A percentile compares a stretch with the other conserved stretches of the same genome.
Evolutionary conservation across 2,888 invertebrate genomes (phyloP).

Genomic region (Cyrtodaria siliqua): DNA sequence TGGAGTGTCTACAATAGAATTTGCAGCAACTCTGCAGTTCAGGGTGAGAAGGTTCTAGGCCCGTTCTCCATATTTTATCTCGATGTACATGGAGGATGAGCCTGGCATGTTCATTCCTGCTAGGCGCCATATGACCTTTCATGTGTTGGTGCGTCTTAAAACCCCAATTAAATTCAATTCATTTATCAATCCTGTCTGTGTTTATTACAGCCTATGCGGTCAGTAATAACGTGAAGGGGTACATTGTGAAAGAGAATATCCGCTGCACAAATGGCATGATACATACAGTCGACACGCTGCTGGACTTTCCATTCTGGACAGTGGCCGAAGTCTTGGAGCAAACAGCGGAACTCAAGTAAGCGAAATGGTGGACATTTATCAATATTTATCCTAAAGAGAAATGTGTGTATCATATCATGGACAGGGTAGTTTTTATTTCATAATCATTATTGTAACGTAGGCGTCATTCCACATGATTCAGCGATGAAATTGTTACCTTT

Average conservation of each 20-base stretch:
- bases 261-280: conserved; percentile 78
- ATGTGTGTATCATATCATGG: background rate
- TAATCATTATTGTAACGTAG: background rate
- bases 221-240: conserved; percentile 76
- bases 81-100: too few relatives aligned
- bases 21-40: too few relatives aligned
- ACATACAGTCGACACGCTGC: conserved; percentile 75
- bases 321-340: conserved; percentile 66
- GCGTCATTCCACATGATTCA: background rate
- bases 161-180: too few relatives aligned
- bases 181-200: too few relatives aligned
- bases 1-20: too few relatives aligned
- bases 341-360: conserved; percentile 66
- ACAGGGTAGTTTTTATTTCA: background rate
- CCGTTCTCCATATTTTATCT: too few relatives aligned
- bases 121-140: too few relatives aligned
- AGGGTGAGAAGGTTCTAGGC: too few relatives aligned
- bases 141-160: too few relatives aligned
- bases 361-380: background rate
- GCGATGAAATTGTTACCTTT: background rate
- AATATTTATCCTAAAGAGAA: background rate
- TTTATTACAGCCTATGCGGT: conserved; percentile 68
- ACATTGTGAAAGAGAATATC: conserved; percentile 71
- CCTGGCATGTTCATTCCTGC: too few relatives aligned
- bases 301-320: conserved; percentile 73